Base-by-base conservation (phyloP, 2,797 vertebrate genomes). In the Xyrichtys novacula region DNA sequence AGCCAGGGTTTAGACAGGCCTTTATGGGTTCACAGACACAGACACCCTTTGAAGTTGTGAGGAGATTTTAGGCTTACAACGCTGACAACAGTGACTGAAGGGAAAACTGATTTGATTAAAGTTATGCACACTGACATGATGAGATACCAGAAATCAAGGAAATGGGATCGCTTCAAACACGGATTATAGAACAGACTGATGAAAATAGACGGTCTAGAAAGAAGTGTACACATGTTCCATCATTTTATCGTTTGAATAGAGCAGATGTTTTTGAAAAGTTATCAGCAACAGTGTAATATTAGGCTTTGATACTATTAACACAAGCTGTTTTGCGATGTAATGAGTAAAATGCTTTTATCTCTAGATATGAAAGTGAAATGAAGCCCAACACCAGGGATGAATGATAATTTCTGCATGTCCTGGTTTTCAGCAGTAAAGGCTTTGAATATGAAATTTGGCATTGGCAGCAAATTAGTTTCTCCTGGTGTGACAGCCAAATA, bases 1-100 rank as follows among this genome's bases (percentile, higher is more conserved):
- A 88, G 76, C 83, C 74, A 6, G 58, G 76, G 81, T 85, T 91
- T 84, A 88, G 79, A 86, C 76, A 56, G 71, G 84, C 72, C 79
- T 91, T 87, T 79, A 69, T 65, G 75, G 52, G 81, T 85, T 89
- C 83, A 87, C 71, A 86, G 78, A 80, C 73, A 71, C 55, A 89
- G 81, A 85, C 80, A 80, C 39, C 43, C 81, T 91, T 90, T 91
- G 86, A 92, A 89, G 88, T 77, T 71, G 36, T 52, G 56, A 59
- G 48, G 65, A 85, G 87, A 89, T 91, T 89, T 86, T 40, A 44
- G 65, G 81, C 76, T 89, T 85, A 85, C 73, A 81, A 75, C 62
- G 66, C 65, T 74, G 74, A 84, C 71, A 83, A 81, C 74, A 81
- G 61, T 48, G 62, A 82, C 76, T 61, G 68, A 26, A 76, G 67